Evolutionary conservation across 2,888 invertebrate genomes (phyloP), one percentile per base, ranked within the genome.

Genomic region (Halictus ligatus): DNA sequence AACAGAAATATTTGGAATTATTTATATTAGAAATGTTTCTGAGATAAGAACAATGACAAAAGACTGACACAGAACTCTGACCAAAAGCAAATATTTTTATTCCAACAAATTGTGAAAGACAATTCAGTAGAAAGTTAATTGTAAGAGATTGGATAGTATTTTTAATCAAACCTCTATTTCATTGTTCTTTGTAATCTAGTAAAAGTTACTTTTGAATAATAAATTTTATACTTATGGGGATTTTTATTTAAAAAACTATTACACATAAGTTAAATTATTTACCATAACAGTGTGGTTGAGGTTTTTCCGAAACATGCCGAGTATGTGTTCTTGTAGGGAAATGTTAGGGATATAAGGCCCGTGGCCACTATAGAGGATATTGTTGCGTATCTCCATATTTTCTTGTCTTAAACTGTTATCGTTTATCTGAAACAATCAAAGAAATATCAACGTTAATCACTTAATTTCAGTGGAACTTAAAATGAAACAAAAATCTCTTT

Each of bases 251-350:
- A 10, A 25, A 12, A 13, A 15, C 13, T 25, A n/a, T 25, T 7
- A 60, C 15, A 25, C 4, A 13, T 25, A 2, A 15, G 29, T 7
- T 25, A 25, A 60, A 60, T 60, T 25, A 29, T 29, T 75, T 77
- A 89, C 89, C 69, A 77, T 46, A 18, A 72, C 0, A 25, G 75
- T 64, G 12, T 4, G 18, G 35, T 80, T 8, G 0, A 2, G 21
- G 5, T 75, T n/a, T 2, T 58, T 21, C 0, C 73, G 76, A 40
- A 90, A 12, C 2, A 58, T 46, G 0, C 80, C 21, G 3, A 86
- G 48, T 10, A 84, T 0, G 21, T 67, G 29, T 35, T 89, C 78
- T 10, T 87, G 85, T 0, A 90, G 0, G 13, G 89, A 85, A 29
- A 85, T 21, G 0, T 81, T 73, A 3, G 89, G 87, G 29, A 81